Base-by-base conservation (phyloP, 2,888 invertebrate genomes). In the Polydrusus tereticollis region DNA sequence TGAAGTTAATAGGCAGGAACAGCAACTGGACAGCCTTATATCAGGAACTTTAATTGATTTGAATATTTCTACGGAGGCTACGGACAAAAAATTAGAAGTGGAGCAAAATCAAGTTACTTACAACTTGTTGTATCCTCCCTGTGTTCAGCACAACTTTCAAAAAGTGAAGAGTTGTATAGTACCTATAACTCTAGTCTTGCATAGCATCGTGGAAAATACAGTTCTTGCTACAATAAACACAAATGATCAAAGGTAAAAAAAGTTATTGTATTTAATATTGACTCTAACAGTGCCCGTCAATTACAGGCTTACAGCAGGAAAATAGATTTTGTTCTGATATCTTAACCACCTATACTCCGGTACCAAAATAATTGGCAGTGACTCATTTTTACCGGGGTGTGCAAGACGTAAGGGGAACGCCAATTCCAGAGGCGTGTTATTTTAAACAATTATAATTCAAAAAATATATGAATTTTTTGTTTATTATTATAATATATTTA, bases 131-230 rank as follows among this genome's bases (percentile, higher is more conserved):
- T 90, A 91, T 83, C 86, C 88, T 26, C 85, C 88, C 66, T 82
- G 87, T 68, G 86, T 91, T 18, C 82, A 83, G 57, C 93, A 94
- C 83, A 87, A 92, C 82, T 94, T 94, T 80, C 83, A 85, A 38
- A 83, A 83, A 70, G 87, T 84, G 69, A 88, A 88, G 78, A 81
- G 93, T 70, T 93, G 93, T 80, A 84, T 91, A 75, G 88, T 93
- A 75, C 92, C 92, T 20, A 89, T 94, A 1, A 88, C 87, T 68
- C 85, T 94, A 76, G 87, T 90, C 73, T 83, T 93, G 76, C 91
- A 92, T 71, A 93, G 92, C 83, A 90, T 91, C 82, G 89, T 90
- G 65, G 87, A 88, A 67, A 86, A 88, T 62, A 84, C 86, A 10
- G 86, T 92, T 16, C 86, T 88, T 72, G 89, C 92, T 81, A 89